phyloP scores from a whole-genome alignment of 2,888 invertebrate species.

The Phasia obesa region DNA sequence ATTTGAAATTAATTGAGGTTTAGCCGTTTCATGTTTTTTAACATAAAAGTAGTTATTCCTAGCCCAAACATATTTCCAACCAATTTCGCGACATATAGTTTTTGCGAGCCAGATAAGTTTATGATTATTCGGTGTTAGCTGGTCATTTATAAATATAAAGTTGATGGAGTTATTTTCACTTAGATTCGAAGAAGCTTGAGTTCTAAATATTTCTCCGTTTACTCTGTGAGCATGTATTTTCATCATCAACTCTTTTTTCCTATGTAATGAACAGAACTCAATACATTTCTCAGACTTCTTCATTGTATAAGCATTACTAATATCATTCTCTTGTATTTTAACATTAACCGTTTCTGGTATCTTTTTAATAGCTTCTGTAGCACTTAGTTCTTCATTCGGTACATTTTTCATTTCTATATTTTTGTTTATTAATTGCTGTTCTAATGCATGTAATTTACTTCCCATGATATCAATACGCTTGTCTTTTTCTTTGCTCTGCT shows the following conservation, averaged over 20 bases:
- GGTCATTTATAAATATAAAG: not conserved
- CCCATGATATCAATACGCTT: too few species aligned
- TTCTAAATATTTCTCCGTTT: too few species aligned
- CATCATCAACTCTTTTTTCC: not conserved
- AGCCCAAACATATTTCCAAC: slow-evolving; percentile 1
- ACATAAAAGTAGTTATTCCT: not conserved
- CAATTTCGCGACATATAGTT: not conserved
- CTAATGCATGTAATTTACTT: too few species aligned
- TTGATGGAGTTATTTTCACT: not conserved
- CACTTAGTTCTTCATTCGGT: too few species aligned
- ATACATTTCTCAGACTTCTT: not conserved
- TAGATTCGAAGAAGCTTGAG: not conserved
- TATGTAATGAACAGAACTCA: not conserved
- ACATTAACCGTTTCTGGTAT: not conserved
- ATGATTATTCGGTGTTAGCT: not conserved
- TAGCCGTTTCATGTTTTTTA: not conserved
- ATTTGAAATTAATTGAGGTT: not conserved
- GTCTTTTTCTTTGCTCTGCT: too few species aligned
- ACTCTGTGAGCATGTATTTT: not conserved
- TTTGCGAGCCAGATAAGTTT: slow-evolving; percentile 2
- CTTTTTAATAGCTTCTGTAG: too few species aligned
- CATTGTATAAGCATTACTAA: not conserved
- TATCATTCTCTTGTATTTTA: not conserved
- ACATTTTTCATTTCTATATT: too few species aligned
- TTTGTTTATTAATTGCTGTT: too few species aligned